Evolutionary conservation across 1,140 invertebrate species (phyloP).

Genomic region (Tribolium madens): DNA sequence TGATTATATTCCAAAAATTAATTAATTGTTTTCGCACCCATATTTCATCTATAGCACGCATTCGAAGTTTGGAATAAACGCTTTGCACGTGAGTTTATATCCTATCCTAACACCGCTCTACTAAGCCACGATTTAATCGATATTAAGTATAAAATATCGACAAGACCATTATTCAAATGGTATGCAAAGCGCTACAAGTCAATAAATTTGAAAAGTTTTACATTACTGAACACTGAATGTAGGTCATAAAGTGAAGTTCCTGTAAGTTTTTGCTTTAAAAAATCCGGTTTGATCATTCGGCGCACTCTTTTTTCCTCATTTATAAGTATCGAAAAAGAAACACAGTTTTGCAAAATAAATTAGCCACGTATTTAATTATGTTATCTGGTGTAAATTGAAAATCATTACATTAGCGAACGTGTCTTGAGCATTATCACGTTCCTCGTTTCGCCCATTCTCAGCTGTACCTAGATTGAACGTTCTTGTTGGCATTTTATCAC

Average conservation of each 20-base stretch:
- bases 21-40: slow-evolving; percentile 3
- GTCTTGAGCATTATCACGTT: slow-evolving; percentile 32
- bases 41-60: not conserved
- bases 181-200: slow-evolving; percentile 25
- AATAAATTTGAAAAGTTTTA: slow-evolving; percentile 24
- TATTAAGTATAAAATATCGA: slow-evolving; percentile 30
- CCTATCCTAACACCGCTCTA: not conserved
- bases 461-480: slow-evolving; percentile 32
- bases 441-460: slow-evolving; percentile 34
- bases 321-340: not conserved
- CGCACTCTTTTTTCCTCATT: not conserved
- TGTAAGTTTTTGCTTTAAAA: not conserved
- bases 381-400: slow-evolving; percentile 35
- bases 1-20: slow-evolving; percentile 4
- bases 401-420: slow-evolving; percentile 38
- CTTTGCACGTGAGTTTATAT: slow-evolving; percentile 5
- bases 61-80: slow-evolving; percentile 1
- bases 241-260: not conserved
- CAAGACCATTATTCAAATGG: slow-evolving; percentile 20
- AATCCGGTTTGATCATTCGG: not conserved
- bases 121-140: slow-evolving; percentile 20
- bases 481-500: slow-evolving; percentile 28
- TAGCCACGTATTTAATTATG: slow-evolving; percentile 36
- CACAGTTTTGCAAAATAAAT: slow-evolving; percentile 12
- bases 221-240: slow-evolving; percentile 3